phyloP scores from a whole-genome alignment of 2,888 invertebrate genomes.

The Laothoe populi region DNA sequence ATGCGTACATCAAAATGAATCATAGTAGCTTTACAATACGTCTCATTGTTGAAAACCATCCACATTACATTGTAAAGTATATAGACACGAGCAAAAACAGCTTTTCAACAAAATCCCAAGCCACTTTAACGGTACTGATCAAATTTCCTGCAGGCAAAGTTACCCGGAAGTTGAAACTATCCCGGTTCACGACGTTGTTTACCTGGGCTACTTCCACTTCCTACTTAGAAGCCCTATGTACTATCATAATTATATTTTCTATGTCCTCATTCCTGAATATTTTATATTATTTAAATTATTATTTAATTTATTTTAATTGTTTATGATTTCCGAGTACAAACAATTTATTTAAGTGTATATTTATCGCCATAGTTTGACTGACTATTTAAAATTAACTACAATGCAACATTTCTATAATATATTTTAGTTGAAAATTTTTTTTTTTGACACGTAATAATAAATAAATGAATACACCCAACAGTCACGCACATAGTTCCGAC shows the following conservation, averaged over 20 bases:
- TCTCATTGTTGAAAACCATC: not conserved
- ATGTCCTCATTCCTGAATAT: too few relatives aligned
- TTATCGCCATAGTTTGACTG: too few relatives aligned
- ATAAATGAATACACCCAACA: too few relatives aligned
- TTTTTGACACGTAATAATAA: too few relatives aligned
- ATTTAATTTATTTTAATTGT: too few relatives aligned
- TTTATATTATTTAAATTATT: not conserved
- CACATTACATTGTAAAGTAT: not conserved
- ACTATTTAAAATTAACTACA: too few relatives aligned
- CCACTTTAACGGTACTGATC: slow-evolving; percentile 36
- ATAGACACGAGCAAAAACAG: slow-evolving; percentile 22
- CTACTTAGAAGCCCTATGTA: slow-evolving; percentile 1
- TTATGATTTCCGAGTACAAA: too few relatives aligned
- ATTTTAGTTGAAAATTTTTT: too few relatives aligned
- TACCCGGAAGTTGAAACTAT: slow-evolving; percentile 24
- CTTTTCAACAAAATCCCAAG: slow-evolving; percentile 30
- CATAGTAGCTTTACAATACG: not conserved
- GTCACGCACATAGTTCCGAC: too few relatives aligned
- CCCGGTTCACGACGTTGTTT: slow-evolving; percentile 23
- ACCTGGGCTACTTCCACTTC: slow-evolving; percentile 1
- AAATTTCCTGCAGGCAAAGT: slow-evolving; percentile 33
- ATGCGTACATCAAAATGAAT: too few relatives aligned
- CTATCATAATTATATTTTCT: not conserved
- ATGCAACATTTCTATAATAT: too few relatives aligned
- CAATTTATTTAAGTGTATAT: too few relatives aligned